Evolutionary conservation across 92 coral and sea anemone genomes (phyloP).

Genomic region (Phenganax marumi): DNA sequence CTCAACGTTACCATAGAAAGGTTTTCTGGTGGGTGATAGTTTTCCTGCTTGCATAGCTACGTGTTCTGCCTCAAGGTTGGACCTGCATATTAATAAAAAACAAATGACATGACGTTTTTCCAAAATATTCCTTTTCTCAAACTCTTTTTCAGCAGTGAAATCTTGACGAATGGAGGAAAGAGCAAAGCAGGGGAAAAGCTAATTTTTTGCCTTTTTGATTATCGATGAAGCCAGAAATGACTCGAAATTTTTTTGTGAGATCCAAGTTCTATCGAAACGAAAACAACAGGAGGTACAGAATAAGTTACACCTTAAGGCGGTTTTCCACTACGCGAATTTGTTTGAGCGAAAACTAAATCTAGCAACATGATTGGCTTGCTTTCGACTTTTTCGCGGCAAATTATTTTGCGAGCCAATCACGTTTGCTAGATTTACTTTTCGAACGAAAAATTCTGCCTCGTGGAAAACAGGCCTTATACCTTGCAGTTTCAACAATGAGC

Average conservation of each 20-base stretch:
- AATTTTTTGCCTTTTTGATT: background rate
- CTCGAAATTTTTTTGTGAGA: background rate
- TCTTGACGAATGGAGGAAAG: background rate
- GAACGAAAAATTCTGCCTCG: too few species aligned
- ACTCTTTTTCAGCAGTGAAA: too few species aligned
- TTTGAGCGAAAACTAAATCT: too few species aligned
- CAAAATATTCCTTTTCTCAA: background rate
- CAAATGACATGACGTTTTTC: background rate
- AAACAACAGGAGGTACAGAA: background rate
- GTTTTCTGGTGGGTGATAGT: slow-evolving; percentile 64
- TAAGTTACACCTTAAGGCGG: background rate
- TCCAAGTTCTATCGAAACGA: background rate
- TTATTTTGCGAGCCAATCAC: too few species aligned
- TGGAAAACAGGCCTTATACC: too few species aligned
- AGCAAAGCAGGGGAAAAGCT: background rate
- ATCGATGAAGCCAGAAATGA: too few species aligned
- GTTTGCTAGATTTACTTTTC: too few species aligned
- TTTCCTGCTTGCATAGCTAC: slow-evolving; percentile 70
- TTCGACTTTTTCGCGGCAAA: too few species aligned
- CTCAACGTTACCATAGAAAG: slow-evolving; percentile 72
- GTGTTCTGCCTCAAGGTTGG: slow-evolving; percentile 87
- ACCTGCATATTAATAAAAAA: slow-evolving; percentile 45
- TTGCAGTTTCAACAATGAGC: slow-evolving; percentile 76
- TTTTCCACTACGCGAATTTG: too few species aligned
- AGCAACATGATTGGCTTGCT: too few species aligned